These are phyloP conservation scores for Leptoclinus maculatus DNA, from an alignment of 2,797 vertebrate genomes.

Conservation along the genomic window DNA sequence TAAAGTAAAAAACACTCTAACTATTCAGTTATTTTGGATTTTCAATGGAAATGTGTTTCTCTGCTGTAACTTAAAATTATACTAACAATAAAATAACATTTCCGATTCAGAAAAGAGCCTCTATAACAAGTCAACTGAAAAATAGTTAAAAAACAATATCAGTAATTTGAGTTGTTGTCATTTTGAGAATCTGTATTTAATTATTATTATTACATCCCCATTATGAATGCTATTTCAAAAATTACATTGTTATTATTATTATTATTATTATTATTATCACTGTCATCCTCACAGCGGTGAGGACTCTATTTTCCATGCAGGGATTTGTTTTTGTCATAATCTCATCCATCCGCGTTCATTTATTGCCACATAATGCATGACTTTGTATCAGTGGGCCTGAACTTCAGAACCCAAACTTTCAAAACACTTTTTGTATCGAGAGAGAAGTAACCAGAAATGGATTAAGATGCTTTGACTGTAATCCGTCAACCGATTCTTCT, in stretches of 20 bases:
- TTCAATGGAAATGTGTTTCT: background rate
- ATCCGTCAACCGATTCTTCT: conserved; percentile 19
- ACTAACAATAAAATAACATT: background rate
- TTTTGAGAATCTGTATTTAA: background rate
- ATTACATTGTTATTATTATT: background rate
- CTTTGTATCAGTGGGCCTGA: conserved; percentile 6
- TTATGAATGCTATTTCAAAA: background rate
- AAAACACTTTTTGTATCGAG: background rate
- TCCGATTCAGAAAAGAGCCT: background rate
- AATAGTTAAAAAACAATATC: background rate
- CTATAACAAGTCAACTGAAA: background rate
- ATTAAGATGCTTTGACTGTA: background rate
- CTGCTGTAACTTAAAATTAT: background rate
- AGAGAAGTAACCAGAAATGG: background rate
- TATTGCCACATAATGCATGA: background rate
- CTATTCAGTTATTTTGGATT: background rate
- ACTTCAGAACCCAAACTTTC: background rate
- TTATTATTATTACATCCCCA: background rate
- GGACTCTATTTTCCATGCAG: background rate
- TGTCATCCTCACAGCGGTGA: background rate
- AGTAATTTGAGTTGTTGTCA: background rate
- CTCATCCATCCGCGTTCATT: conserved; percentile 9
- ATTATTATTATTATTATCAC: background rate
- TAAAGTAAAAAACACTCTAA: background rate
- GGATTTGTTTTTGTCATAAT: conserved; percentile 1